phyloP scores from a whole-genome alignment of 2,888 invertebrate genomes.

The Argyresthia albistria region DNA sequence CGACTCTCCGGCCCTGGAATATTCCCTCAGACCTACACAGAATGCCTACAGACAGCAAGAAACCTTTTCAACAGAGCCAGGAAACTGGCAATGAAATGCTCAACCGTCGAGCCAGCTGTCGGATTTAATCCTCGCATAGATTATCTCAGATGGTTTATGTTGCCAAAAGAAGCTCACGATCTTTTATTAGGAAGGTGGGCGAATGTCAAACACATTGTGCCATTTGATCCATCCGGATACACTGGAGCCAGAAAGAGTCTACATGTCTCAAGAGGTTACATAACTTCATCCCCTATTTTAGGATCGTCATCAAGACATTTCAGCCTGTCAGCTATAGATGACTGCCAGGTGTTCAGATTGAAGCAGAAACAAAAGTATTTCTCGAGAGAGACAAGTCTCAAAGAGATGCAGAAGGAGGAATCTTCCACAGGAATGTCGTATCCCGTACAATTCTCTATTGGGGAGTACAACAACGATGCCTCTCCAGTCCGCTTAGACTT shows the following conservation, averaged over 20 bases:
- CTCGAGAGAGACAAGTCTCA: constrained; percentile 56
- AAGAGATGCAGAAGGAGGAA: constrained; percentile 51
- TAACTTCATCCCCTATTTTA: constrained; percentile 58
- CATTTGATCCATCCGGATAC: constrained; percentile 78
- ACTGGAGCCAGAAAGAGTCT: constrained; percentile 65
- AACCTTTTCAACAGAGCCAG: constrained; percentile 84
- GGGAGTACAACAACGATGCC: constrained; percentile 74
- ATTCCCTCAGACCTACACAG: constrained; percentile 82
- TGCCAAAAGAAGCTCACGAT: constrained; percentile 89
- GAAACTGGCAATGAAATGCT: constrained; percentile 82
- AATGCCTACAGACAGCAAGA: constrained; percentile 84
- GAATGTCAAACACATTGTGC: constrained; percentile 83
- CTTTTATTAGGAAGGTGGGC: constrained; percentile 80
- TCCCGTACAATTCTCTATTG: constrained; percentile 78
- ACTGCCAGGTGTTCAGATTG: constrained; percentile 58
- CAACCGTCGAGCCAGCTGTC: constrained; percentile 81
- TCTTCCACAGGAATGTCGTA: constrained; percentile 29
- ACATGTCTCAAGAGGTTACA: constrained; percentile 40
- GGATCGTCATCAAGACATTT: constrained; percentile 76
- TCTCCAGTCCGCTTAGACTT: constrained; percentile 53
- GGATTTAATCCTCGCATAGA: constrained; percentile 80
- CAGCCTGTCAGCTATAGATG: constrained; percentile 78
- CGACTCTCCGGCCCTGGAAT: constrained; percentile 79
- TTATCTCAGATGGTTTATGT: constrained; percentile 88
- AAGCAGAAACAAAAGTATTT: constrained; percentile 59